Evolutionary conservation across 2,888 invertebrate genomes (phyloP).

Genomic region (Mesorhabditis sp.): DNA sequence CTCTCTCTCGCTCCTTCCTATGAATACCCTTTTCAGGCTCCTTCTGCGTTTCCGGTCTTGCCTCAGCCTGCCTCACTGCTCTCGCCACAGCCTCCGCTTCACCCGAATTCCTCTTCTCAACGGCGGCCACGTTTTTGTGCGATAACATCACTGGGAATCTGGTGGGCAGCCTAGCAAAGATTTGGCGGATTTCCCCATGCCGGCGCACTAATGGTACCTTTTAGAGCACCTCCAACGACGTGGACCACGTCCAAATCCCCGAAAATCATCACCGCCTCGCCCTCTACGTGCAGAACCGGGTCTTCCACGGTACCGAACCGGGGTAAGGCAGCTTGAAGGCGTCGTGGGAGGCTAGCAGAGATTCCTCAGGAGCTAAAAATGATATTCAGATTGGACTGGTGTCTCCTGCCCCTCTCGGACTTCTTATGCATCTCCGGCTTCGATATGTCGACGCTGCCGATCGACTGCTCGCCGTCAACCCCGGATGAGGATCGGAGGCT

Average conservation of each 20-base stretch:
- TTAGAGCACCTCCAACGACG: slow-evolving; percentile 28
- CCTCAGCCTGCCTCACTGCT: slow-evolving; percentile 85
- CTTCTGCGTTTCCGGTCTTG: slow-evolving; percentile 73
- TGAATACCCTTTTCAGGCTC: slow-evolving; percentile 20
- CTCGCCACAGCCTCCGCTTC: slow-evolving; percentile 88
- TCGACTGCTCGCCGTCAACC: slow-evolving; percentile 32
- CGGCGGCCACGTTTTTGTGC: slow-evolving; percentile 29
- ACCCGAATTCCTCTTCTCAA: slow-evolving; percentile 43
- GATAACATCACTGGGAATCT: slow-evolving; percentile 13
- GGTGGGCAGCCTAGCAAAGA: background rate
- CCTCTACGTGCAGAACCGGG: slow-evolving; percentile 39
- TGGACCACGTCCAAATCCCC: slow-evolving; percentile 38
- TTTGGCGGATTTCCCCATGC: background rate
- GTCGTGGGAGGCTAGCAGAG: background rate
- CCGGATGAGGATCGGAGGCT: slow-evolving; percentile 40
- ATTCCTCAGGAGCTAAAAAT: background rate
- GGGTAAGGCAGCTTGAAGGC: slow-evolving; percentile 9
- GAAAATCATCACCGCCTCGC: slow-evolving; percentile 43
- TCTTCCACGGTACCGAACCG: slow-evolving; percentile 15
- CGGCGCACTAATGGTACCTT: background rate
- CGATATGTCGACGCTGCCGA: slow-evolving; percentile 31
- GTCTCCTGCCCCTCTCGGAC: slow-evolving; percentile 22
- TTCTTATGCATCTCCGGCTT: slow-evolving; percentile 29
- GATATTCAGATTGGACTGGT: slow-evolving; percentile 29
- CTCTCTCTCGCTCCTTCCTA: background rate